These are phyloP conservation scores for Brienomyrus brachyistius DNA, from an alignment of 2,113 vertebrate genomes.

Conservation along the genomic window DNA sequence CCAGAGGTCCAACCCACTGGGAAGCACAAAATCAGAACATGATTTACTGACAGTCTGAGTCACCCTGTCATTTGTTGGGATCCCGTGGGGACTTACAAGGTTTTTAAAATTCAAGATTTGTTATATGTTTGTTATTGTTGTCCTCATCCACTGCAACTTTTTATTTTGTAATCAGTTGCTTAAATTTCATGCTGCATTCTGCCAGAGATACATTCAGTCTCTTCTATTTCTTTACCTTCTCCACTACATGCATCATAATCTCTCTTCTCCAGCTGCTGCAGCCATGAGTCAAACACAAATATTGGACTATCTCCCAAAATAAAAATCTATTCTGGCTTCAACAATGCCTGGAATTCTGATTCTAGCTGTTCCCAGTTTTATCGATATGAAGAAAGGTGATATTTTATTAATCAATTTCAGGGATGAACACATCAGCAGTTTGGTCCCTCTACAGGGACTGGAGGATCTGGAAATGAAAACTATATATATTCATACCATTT, in stretches of 20 bases:
- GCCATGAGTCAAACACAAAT: background rate
- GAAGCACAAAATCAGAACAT: background rate
- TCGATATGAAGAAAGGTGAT: slow-evolving; percentile 26
- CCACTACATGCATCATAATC: background rate
- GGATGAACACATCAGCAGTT: slow-evolving; percentile 45
- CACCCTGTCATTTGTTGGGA: background rate
- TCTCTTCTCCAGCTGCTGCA: background rate
- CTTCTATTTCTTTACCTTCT: background rate
- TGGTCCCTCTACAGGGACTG: slow-evolving; percentile 28
- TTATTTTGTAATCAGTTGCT: background rate
- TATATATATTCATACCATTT: slow-evolving; percentile 42
- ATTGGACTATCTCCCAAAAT: background rate
- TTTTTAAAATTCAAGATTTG: background rate
- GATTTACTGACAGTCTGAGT: background rate
- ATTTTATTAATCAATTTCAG: slow-evolving; percentile 30
- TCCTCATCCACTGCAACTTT: background rate
- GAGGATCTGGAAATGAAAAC: slow-evolving; percentile 43
- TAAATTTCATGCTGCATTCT: background rate
- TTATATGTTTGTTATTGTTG: background rate
- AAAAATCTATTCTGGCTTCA: background rate
- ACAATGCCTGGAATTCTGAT: background rate
- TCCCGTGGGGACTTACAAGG: background rate
- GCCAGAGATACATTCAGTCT: background rate
- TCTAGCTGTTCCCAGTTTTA: slow-evolving; percentile 29
- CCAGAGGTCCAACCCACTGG: background rate